Evolutionary conservation across 2,797 vertebrate genomes (phyloP).

Genomic region (Okamejei kenojei): DNA sequence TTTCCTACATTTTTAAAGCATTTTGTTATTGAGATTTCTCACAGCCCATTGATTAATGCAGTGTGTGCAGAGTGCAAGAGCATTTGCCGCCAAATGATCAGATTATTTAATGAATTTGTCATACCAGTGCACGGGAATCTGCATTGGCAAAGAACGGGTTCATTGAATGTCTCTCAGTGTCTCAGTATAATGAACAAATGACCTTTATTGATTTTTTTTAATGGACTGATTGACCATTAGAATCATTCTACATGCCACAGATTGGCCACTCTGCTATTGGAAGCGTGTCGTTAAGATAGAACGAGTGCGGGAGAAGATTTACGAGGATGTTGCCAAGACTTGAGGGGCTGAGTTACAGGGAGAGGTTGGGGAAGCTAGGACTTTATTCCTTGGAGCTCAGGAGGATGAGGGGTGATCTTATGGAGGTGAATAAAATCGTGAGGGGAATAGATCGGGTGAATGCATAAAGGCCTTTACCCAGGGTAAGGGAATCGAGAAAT

Average conservation of each 20-base stretch:
- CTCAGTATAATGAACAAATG: not conserved
- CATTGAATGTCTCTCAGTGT: not conserved
- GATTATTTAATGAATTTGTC: not conserved
- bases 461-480: no score
- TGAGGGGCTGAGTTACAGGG: no score
- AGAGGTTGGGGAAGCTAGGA: no score
- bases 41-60: not conserved
- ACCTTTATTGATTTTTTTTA: not conserved
- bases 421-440: no score
- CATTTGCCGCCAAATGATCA: not conserved
- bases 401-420: no score
- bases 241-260: not conserved
- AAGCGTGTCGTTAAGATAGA: no score
- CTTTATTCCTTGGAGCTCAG: no score
- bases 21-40: conserved; percentile 3
- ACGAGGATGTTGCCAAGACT: no score
- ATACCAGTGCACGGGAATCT: not conserved
- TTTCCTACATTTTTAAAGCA: not conserved
- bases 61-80: not conserved
- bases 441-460: no score
- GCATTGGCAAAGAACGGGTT: not conserved
- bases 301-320: no score
- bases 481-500: no score
- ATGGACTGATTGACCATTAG: no score
- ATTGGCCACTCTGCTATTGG: not conserved